A percentile compares a stretch with the other conserved stretches of the same genome.
Evolutionary conservation across 2,888 invertebrate genomes (phyloP).

Genomic region (Meandrusa payeni): DNA sequence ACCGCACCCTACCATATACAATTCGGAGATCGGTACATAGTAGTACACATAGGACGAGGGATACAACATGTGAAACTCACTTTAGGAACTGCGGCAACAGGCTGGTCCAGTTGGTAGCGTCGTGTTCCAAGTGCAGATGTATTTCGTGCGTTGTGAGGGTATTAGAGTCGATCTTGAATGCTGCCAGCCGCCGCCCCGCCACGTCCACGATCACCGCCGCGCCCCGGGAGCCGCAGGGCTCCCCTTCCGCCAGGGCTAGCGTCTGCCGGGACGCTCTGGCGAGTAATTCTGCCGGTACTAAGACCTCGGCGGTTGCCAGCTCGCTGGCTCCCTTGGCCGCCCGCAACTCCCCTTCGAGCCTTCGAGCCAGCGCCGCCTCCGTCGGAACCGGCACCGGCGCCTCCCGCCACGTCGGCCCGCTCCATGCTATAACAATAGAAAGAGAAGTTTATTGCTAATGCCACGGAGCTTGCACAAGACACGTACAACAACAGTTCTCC

Average conservation of each 20-base stretch:
- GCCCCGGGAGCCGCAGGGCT: constrained; percentile 94
- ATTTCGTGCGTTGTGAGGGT: constrained; percentile 95
- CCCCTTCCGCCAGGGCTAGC: constrained; percentile 90
- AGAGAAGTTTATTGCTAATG: constrained; percentile 41
- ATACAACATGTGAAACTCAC: constrained; percentile 79
- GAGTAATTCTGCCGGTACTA: constrained; percentile 91
- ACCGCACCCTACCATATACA: background rate
- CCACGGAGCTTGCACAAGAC: no score
- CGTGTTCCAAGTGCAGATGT: constrained; percentile 92
- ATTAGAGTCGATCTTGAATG: constrained; percentile 91
- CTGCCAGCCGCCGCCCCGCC: constrained; percentile 89
- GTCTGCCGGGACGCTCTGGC: constrained; percentile 90
- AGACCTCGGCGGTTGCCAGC: constrained; percentile 91
- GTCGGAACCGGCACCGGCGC: constrained; percentile 77
- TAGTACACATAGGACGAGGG: constrained; percentile 18
- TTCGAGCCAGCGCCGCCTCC: constrained; percentile 85
- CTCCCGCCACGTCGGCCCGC: constrained; percentile 70
- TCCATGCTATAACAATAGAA: constrained; percentile 67
- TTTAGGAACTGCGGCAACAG: constrained; percentile 94
- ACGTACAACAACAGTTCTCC: no score
- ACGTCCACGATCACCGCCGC: constrained; percentile 93
- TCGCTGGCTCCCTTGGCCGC: constrained; percentile 89
- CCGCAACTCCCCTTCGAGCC: constrained; percentile 89
- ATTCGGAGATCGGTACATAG: background rate
- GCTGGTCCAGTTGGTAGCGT: constrained; percentile 92